Conservation (phyloP, 2,888 invertebrate species). For the Cacoxenus indagator region DNA sequence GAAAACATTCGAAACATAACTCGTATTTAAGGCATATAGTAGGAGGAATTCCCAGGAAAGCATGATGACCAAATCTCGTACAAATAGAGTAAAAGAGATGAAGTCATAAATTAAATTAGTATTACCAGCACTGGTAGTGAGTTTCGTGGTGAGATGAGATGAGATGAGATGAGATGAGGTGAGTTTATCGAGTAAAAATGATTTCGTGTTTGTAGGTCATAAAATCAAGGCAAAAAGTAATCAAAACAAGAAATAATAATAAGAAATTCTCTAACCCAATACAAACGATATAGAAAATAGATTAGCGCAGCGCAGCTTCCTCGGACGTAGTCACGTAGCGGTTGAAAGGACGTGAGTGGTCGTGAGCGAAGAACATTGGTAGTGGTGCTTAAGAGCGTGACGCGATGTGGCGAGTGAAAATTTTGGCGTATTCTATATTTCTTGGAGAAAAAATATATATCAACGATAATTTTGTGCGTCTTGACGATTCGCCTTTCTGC, state of each 20-base stretch:
- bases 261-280: conserved; percentile 36
- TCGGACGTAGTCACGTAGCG: conserved; percentile 10
- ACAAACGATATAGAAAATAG: conserved; percentile 44
- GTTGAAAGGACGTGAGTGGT: conserved; percentile 3
- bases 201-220: conserved; percentile 65
- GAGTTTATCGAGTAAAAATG: no score
- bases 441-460: conserved; percentile 48
- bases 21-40: background rate
- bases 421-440: conserved; percentile 37
- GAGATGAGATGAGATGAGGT: background rate
- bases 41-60: conserved; percentile 53
- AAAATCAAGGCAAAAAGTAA: conserved; percentile 36
- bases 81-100: conserved; percentile 46
- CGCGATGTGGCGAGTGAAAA: conserved; percentile 52
- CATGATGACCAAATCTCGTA: conserved; percentile 26
- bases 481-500: conserved; percentile 53
- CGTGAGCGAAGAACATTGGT: conserved; percentile 2
- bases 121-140: conserved; percentile 19
- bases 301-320: conserved; percentile 51
- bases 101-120: conserved; percentile 63
- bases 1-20: conserved; percentile 13
- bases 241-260: conserved; percentile 32
- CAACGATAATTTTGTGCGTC: conserved; percentile 63
- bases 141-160: no score
- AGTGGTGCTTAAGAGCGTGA: no score